Percentiles rank a stretch among this genome's conserved stretches.
phyloP scores from a whole-genome alignment of 2,797 vertebrate species.

The Eupleurogrammus muticus region DNA sequence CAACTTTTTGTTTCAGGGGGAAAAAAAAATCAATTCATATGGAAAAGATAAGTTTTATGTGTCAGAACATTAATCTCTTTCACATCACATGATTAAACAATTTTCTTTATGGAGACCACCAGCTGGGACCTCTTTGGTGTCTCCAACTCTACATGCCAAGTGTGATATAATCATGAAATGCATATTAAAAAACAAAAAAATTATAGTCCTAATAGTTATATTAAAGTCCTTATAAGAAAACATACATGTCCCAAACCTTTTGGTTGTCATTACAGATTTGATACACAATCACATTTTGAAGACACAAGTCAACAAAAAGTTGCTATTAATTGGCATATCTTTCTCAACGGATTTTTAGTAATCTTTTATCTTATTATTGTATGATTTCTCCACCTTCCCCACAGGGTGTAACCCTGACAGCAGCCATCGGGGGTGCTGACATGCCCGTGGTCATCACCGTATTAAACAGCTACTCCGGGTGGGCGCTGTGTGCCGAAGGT shows the following conservation, averaged over 20 bases:
- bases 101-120: not conserved
- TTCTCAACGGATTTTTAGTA: not conserved
- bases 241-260: not conserved
- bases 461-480: conserved; percentile 86
- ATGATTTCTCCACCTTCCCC: not conserved
- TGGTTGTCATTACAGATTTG: not conserved
- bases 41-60: not conserved
- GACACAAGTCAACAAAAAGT: not conserved
- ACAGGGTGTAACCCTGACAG: conserved; percentile 85
- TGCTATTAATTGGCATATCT: not conserved
- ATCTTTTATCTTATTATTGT: not conserved
- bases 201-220: no score
- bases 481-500: conserved; percentile 85
- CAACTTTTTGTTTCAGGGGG: not conserved
- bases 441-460: conserved; percentile 88
- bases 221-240: not conserved
- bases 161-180: not conserved
- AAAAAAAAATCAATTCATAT: not conserved
- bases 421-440: conserved; percentile 87
- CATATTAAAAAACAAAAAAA: no score
- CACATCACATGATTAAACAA: not conserved
- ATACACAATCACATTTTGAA: not conserved
- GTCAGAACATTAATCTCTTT: not conserved
- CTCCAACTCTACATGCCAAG: not conserved
- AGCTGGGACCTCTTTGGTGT: not conserved